Percentiles rank a stretch among this genome's conserved stretches.
These are phyloP conservation scores for Spatulosminthurus flaviceps DNA, from an alignment of 2,888 invertebrate genomes.

Conservation along the genomic window DNA sequence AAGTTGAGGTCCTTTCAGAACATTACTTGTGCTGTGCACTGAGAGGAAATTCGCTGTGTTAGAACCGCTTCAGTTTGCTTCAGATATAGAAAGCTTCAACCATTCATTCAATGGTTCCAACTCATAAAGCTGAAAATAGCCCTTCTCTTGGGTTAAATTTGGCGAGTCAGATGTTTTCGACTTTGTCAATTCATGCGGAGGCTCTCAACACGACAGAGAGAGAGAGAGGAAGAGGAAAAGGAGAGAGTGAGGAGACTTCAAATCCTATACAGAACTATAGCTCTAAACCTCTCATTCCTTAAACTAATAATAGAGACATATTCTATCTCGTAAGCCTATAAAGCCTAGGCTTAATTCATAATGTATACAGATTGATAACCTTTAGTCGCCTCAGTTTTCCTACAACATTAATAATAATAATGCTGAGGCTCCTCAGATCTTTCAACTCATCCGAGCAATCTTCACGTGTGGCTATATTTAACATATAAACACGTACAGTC, in stretches of 20 bases:
- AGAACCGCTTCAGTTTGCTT: neutral
- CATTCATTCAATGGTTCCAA: constrained; percentile 23
- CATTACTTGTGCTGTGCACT: no score
- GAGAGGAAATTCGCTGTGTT: neutral
- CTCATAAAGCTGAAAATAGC: constrained; percentile 43
- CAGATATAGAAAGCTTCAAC: neutral
- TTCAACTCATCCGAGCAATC: neutral
- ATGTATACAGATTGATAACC: constrained; percentile 7
- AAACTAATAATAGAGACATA: neutral
- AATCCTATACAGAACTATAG: neutral
- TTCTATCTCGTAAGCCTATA: neutral
- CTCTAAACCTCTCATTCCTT: neutral
- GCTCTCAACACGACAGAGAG: neutral
- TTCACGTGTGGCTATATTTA: no score
- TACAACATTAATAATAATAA: neutral
- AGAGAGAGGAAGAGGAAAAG: neutral
- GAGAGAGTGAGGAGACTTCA: neutral
- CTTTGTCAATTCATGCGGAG: constrained; percentile 34
- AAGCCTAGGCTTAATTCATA: neutral
- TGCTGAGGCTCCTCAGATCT: neutral
- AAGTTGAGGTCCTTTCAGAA: neutral
- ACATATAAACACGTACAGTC: no score
- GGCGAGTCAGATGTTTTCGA: constrained; percentile 41
- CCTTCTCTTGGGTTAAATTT: constrained; percentile 32
- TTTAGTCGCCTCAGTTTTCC: neutral